Percentiles rank a stretch among this genome's conserved stretches.
These are phyloP conservation scores for Mantis religiosa DNA, from an alignment of 2,888 invertebrate species.

Conservation along the genomic window DNA sequence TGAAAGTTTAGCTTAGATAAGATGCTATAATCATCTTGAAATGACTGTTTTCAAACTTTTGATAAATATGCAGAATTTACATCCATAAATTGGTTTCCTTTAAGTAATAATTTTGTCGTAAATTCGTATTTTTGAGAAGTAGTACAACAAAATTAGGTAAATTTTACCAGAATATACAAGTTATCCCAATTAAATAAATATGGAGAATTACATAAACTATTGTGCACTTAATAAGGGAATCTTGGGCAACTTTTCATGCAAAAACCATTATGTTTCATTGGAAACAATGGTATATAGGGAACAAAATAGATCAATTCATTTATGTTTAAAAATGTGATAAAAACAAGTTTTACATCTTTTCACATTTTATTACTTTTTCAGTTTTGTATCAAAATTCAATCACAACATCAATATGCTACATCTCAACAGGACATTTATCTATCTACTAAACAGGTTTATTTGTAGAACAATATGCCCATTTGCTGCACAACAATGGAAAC, in stretches of 20 bases:
- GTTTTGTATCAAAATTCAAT: neutral
- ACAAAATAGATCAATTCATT: neutral
- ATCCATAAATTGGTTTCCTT: neutral
- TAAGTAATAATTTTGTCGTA: neutral
- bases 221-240: neutral
- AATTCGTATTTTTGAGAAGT: neutral
- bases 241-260: neutral
- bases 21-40: too few relatives aligned
- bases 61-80: neutral
- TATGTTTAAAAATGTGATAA: neutral
- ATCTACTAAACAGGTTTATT: neutral
- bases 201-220: neutral
- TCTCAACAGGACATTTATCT: neutral
- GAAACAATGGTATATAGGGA: neutral
- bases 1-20: too few relatives aligned
- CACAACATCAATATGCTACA: neutral
- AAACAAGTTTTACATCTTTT: neutral
- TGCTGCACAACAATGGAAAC: neutral
- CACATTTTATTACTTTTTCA: neutral
- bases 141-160: neutral
- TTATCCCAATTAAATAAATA: neutral
- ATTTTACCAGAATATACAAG: neutral
- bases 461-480: neutral
- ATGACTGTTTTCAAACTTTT: too few relatives aligned
- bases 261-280: neutral